These are phyloP conservation scores for Parotocinclus haroldoi DNA, from an alignment of 2,797 vertebrate species.

Conservation along the genomic window DNA sequence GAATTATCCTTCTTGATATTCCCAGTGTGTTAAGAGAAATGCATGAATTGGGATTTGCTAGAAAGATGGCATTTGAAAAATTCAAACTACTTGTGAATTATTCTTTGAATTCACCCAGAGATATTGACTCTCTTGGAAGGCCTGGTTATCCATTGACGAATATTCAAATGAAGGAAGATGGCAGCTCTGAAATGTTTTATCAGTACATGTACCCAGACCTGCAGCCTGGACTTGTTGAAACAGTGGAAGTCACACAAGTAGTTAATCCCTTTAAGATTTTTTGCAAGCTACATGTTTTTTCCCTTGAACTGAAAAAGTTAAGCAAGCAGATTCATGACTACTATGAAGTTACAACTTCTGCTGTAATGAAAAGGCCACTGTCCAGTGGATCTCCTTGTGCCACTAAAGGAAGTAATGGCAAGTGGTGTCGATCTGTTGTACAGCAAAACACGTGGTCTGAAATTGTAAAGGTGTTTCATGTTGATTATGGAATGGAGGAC, in stretches of 20 bases:
- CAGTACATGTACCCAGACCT: slow-evolving; percentile 82
- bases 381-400: slow-evolving; percentile 82
- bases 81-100: slow-evolving; percentile 62
- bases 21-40: slow-evolving; percentile 75
- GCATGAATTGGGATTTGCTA: slow-evolving; percentile 78
- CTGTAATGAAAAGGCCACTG: slow-evolving; percentile 57
- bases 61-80: slow-evolving; percentile 55
- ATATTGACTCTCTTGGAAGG: slow-evolving; percentile 1
- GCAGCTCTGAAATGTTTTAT: slow-evolving; percentile 45
- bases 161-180: slow-evolving; percentile 18
- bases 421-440: slow-evolving; percentile 79
- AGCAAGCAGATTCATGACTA: slow-evolving; percentile 71
- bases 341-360: slow-evolving; percentile 56
- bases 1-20: slow-evolving; percentile 76
- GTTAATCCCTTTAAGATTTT: slow-evolving; percentile 79
- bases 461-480: slow-evolving; percentile 74
- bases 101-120: slow-evolving; percentile 50
- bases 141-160: neutral
- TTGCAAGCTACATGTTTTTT: slow-evolving; percentile 84
- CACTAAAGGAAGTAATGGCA: slow-evolving; percentile 76
- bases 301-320: slow-evolving; percentile 77
- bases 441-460: slow-evolving; percentile 57
- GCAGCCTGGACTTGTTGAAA: slow-evolving; percentile 74
- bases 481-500: slow-evolving; percentile 83
- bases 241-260: slow-evolving; percentile 82